phyloP scores from a whole-genome alignment of 2,113 vertebrate genomes.

The Copsychus sechellarum region DNA sequence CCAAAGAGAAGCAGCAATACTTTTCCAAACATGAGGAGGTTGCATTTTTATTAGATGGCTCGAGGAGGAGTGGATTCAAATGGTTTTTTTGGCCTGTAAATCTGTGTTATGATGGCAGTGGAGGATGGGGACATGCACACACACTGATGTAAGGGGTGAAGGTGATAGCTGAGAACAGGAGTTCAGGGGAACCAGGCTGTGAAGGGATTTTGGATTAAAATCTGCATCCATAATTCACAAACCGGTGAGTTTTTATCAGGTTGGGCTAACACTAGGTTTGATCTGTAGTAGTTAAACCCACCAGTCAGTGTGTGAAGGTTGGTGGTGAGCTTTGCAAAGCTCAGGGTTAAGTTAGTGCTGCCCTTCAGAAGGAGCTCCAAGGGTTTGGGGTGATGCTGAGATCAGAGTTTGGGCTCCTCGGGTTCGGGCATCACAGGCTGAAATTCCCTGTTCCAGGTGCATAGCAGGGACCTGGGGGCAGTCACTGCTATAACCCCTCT shows the following conservation, averaged over 20 bases:
- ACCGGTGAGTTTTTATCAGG: neutral
- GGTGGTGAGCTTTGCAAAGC: neutral
- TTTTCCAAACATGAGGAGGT: neutral
- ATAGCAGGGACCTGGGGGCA: neutral
- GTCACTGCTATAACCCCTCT: neutral
- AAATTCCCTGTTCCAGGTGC: neutral
- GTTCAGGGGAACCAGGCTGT: neutral
- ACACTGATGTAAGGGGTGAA: neutral
- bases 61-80: neutral
- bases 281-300: neutral
- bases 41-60: constrained; percentile 25
- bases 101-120: neutral
- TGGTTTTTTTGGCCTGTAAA: neutral
- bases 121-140: neutral
- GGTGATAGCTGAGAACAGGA: neutral
- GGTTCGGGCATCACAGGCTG: neutral
- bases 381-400: neutral
- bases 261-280: neutral
- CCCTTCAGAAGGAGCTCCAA: neutral
- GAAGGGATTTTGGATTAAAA: neutral
- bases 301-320: neutral
- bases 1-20: neutral
- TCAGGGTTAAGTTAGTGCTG: neutral
- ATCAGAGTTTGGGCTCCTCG: neutral
- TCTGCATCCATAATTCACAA: neutral